A percentile compares a stretch with the other conserved stretches of the same genome.
Conservation (phyloP, 1,140 invertebrate species). For the Diuraphis noxia region DNA sequence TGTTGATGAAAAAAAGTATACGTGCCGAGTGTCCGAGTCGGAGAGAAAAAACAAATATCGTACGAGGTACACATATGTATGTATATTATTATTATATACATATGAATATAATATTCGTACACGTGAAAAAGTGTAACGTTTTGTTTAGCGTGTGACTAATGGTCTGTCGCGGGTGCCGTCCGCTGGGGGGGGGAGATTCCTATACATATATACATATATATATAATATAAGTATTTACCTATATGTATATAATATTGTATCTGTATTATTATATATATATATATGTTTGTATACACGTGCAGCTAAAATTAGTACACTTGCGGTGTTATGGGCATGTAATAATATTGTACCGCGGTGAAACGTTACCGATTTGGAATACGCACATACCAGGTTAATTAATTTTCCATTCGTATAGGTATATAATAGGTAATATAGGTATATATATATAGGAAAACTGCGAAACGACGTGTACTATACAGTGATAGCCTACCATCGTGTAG, state of each 20-base stretch:
- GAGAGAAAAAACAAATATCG: not conserved
- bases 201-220: too few species aligned
- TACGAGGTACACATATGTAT: not conserved
- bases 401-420: not conserved
- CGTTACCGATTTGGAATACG: conserved; percentile 29
- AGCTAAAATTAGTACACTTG: not conserved
- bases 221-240: too few species aligned
- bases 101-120: not conserved
- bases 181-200: not conserved
- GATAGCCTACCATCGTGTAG: not conserved
- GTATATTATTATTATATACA: not conserved
- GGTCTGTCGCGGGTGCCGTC: not conserved
- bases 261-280: too few species aligned
- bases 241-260: not conserved
- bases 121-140: not conserved
- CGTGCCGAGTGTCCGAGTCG: not conserved
- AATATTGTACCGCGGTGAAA: not conserved
- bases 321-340: not conserved
- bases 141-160: conserved; percentile 32
- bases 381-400: conserved; percentile 27
- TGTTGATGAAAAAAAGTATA: not conserved
- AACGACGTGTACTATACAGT: not conserved
- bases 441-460: not conserved
- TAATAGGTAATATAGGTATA: too few species aligned
- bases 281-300: not conserved